Conservation (phyloP, 2,113 vertebrate genomes). For the Chamaetylas fuelleborni region DNA sequence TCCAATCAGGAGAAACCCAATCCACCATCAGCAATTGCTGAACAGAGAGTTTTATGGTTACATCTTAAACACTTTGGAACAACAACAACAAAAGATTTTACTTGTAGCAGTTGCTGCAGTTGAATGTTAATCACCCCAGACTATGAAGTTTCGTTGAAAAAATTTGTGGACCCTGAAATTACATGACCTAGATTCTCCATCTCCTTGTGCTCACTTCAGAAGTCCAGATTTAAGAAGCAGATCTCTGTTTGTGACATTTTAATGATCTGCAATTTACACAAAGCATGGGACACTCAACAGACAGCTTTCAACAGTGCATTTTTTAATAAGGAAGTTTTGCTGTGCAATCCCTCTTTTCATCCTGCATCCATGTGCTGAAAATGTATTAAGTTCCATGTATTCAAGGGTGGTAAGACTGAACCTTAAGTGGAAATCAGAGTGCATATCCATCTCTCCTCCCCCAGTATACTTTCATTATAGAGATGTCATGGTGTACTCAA, state of each 20-base stretch:
- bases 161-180: conserved; percentile 7
- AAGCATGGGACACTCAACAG: background rate
- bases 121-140: conserved; percentile 7
- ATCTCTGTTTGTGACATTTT: background rate
- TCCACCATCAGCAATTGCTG: background rate
- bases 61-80: background rate
- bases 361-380: background rate
- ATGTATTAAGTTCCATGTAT: background rate
- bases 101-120: background rate
- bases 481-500: background rate
- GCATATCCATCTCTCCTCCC: background rate
- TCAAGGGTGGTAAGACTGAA: background rate
- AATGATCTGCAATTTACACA: background rate
- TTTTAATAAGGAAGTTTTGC: background rate
- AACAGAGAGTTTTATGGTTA: background rate
- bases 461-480: background rate
- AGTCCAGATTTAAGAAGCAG: background rate
- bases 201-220: background rate
- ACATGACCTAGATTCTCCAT: background rate
- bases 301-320: background rate
- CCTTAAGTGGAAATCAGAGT: background rate
- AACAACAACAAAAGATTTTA: background rate
- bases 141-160: conserved; percentile 11
- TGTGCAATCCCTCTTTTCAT: background rate
- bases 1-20: background rate